phyloP scores from a whole-genome alignment of 2,888 invertebrate species.

The Trachelus stipa region DNA sequence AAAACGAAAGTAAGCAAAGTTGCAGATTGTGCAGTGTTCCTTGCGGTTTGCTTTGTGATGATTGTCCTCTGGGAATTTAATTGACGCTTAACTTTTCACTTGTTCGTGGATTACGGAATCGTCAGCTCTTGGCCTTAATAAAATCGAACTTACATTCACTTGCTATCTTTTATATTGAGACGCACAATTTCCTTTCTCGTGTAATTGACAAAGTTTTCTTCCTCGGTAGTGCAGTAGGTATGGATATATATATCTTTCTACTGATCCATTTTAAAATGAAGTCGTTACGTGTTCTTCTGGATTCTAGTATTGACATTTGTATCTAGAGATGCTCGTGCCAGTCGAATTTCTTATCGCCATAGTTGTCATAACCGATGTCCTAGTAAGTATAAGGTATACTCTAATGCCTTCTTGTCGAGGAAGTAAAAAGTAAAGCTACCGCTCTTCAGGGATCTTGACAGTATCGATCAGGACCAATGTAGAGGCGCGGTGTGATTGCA shows the following conservation, averaged over 20 bases:
- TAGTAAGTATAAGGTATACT: constrained; percentile 19
- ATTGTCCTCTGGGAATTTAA: not conserved
- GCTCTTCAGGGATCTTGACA: constrained; percentile 10
- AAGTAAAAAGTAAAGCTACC: not conserved
- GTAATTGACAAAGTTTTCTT: not conserved
- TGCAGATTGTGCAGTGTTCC: not conserved
- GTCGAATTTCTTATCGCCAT: constrained; percentile 30
- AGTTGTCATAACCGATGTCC: constrained; percentile 31
- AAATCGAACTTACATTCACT: not conserved
- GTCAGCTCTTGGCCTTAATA: not conserved
- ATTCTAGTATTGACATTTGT: not conserved
- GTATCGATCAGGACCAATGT: not conserved
- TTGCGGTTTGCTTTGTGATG: not conserved
- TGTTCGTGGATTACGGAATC: not conserved
- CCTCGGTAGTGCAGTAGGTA: not conserved
- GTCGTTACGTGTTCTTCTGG: not conserved
- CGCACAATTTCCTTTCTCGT: not conserved
- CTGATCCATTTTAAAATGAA: not conserved
- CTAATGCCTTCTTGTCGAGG: constrained; percentile 25
- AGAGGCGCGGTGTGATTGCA: constrained; percentile 29
- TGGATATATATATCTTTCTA: not conserved
- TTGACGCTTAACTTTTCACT: not conserved
- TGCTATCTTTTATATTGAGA: not conserved
- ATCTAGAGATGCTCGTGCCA: constrained; percentile 3
- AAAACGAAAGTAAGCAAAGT: not conserved